Conservation (phyloP, 2,797 vertebrate species). For the Bradypus variegatus region DNA sequence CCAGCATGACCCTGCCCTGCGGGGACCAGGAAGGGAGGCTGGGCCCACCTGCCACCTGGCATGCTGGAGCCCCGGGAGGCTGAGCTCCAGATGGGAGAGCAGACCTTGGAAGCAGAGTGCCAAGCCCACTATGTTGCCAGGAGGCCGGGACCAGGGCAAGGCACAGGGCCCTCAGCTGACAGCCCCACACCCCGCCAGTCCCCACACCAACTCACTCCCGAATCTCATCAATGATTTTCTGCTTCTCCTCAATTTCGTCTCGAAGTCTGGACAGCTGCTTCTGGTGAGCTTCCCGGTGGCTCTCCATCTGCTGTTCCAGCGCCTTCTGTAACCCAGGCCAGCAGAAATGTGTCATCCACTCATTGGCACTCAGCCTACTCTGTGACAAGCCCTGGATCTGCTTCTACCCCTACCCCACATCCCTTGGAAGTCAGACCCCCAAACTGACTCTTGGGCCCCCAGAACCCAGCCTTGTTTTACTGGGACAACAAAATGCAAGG, state of each 20-base stretch:
- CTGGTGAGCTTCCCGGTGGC: slow-evolving; percentile 92
- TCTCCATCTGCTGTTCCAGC: slow-evolving; percentile 96
- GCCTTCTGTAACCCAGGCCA: slow-evolving; percentile 77
- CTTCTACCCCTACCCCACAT: neutral
- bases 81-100: neutral
- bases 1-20: neutral
- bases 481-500: neutral
- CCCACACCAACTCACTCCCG: slow-evolving; percentile 79
- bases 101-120: neutral
- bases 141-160: neutral
- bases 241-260: slow-evolving; percentile 92
- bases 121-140: neutral
- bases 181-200: neutral
- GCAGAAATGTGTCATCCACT: slow-evolving; percentile 16
- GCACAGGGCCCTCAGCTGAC: neutral
- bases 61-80: neutral
- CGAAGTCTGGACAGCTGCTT: slow-evolving; percentile 92
- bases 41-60: slow-evolving; percentile 6
- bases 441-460: neutral
- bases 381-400: neutral
- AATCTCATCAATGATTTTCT: slow-evolving; percentile 86
- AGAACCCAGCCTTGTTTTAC: neutral
- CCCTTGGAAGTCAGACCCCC: neutral
- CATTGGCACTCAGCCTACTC: neutral
- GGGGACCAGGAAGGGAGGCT: neutral